phyloP scores from a whole-genome alignment of 1,140 invertebrate genomes.

The Trichonephila inaurata region DNA sequence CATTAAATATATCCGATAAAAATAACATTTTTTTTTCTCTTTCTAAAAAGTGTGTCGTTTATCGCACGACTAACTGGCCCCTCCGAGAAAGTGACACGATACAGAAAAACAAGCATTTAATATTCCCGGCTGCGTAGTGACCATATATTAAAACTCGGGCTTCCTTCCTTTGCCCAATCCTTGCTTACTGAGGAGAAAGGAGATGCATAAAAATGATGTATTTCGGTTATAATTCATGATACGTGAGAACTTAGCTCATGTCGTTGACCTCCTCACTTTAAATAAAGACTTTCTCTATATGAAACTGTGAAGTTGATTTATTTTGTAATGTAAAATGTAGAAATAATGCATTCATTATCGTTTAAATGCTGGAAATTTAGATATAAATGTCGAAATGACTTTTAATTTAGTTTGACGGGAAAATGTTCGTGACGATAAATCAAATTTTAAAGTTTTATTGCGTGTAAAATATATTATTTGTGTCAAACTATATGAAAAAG shows the following conservation, averaged over 20 bases:
- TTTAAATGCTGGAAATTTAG: too few species aligned
- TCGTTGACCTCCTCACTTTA: neutral
- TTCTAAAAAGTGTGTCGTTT: neutral
- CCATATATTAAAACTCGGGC: neutral
- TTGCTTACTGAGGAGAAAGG: neutral
- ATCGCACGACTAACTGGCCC: neutral
- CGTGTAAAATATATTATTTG: too few species aligned
- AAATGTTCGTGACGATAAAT: too few species aligned
- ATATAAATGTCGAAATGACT: too few species aligned
- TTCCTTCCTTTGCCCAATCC: neutral
- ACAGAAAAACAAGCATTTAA: slow-evolving; percentile 18
- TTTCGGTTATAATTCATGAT: slow-evolving; percentile 60
- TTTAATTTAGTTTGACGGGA: too few species aligned
- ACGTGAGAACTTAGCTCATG: slow-evolving; percentile 30
- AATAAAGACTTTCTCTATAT: neutral
- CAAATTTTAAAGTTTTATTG: too few species aligned
- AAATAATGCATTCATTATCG: too few species aligned
- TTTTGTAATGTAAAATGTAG: too few species aligned
- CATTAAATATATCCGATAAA: slow-evolving; percentile 7
- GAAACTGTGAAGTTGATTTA: neutral
- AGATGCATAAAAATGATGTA: slow-evolving; percentile 39
- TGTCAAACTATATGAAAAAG: too few species aligned
- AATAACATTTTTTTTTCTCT: neutral
- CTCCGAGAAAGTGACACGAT: slow-evolving; percentile 2
- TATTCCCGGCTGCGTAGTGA: neutral